Evolutionary conservation across 2,888 invertebrate genomes (phyloP), one percentile per base, ranked within the genome.

Genomic region (Drosophila ustulata): DNA sequence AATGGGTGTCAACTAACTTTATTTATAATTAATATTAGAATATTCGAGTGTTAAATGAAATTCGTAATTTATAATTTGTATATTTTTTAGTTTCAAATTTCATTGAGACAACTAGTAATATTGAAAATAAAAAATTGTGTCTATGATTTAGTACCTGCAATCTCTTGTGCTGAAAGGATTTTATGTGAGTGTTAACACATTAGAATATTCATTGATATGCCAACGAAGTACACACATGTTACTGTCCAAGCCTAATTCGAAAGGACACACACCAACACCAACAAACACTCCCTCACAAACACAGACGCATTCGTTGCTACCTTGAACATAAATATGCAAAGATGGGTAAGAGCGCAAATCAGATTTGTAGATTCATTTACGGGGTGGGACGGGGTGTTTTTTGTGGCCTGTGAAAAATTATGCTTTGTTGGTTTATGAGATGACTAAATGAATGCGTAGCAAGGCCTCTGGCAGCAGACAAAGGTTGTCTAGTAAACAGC

Each of bases 351-450:
- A 37, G 18, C 47, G 26, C 1, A 67, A 67, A 61, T 56, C 45
- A n/a, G 39, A 74, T 68, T 67, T 68, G 55, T 41, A 37, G 30
- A 30, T 56, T 13, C 39, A 58, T 2, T 11, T 30, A 23, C 11
- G 6, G 11, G 18, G 6, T 61, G 18, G 7, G 9, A 18, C 18
- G 18, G n/a, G 11, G 41, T 50, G 41, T 18, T 52, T 41, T 25
- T 13, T 58, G 61, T 62, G 56, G 34, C 50, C 47, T 63, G 41
- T 47, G 56, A 65, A 56, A 68, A 77, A 64, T 66, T 59, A 71
- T 71, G 66, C 62, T 78, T 49, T 66, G 30, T 55, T 68, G 65
- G 71, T 55, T 78, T 66, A 69, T 65, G 61, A 70, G 68, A 66
- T 73, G 58, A 56, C 51, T 68, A 62, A 70, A 73, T 65, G 63